Conservation (phyloP, 2,797 vertebrate species). For the Crocodylus rhombifer region DNA sequence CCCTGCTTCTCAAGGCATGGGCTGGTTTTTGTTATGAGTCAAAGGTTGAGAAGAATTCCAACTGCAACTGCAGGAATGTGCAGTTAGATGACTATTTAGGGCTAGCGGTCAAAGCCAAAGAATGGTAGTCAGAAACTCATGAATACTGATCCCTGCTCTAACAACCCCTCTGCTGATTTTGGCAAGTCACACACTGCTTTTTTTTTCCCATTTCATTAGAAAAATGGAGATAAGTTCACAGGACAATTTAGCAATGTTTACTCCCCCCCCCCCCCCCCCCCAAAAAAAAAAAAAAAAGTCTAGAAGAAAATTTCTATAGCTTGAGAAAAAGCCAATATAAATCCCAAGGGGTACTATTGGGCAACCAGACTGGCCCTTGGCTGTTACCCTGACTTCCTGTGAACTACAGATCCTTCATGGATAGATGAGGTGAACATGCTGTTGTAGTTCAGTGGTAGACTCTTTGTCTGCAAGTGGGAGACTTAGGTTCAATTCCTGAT, state of each 20-base stretch:
- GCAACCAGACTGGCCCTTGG: rapidly evolving
- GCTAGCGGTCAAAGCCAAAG: not conserved
- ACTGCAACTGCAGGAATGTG: not conserved
- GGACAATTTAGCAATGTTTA: not conserved
- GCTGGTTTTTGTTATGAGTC: not conserved
- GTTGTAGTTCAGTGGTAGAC: too few species aligned
- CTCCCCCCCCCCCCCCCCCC: not conserved
- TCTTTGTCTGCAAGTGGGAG: too few species aligned
- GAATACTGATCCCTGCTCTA: not conserved
- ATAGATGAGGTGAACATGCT: not conserved
- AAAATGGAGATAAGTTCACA: rapidly evolving
- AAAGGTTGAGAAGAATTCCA: too few species aligned
- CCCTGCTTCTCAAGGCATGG: not conserved
- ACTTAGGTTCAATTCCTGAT: too few species aligned
- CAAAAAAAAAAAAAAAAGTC: not conserved
- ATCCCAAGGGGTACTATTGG: not conserved
- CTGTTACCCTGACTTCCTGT: rapidly evolving
- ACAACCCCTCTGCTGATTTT: not conserved
- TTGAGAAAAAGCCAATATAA: not conserved
- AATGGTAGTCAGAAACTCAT: not conserved
- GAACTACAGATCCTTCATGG: not conserved
- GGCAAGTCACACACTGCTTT: not conserved
- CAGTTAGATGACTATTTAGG: not conserved
- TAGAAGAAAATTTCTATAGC: not conserved
- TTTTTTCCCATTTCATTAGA: too few species aligned